Evolutionary conservation across 2,888 invertebrate genomes (phyloP), one percentile per base, ranked within the genome.

Genomic region (Polymixis lichenea): DNA sequence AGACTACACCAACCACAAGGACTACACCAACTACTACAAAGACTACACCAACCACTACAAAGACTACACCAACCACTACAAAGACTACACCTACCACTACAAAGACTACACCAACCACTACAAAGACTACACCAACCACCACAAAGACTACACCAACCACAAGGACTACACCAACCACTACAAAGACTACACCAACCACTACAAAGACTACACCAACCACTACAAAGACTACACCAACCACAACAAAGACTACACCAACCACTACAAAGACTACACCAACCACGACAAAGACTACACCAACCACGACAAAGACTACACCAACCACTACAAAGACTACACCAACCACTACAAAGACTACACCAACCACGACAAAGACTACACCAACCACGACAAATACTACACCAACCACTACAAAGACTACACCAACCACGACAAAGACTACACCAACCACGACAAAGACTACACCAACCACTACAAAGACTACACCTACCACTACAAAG

Each of bases 91-190:
- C 68, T 0, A 43, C 32, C 0, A 17, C 19, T 0, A 43, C 51
- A 9, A 43, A 0, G 9, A 43, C 43, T 43, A 43, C 43, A 11
- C 43, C 43, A 43, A 43, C 43, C 9, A 46, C 43, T 46, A 46
- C n/a, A 17, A 38, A 38, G 38, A n/a, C 38, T 0, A 62, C 22
- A 1, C 53, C 53, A 4, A n/a, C 11, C 4, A 53, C 53, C 0
- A 53, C 53, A 11, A 53, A 53, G n/a, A 53, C 53, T 0, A 46
- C 53, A 2, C 43, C n/a, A 1, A 46, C 53, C n/a, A n/a, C n/a
- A n/a, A n/a, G n/a, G n/a, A n/a, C n/a, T n/a, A n/a, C n/a, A 7
- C 28, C n/a, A 2, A 77, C 49, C 5, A 56, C 46, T 0, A 66
- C 72, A 9, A 32, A 67, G 0, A 19, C 46, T 9, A 64, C 38